Evolutionary conservation across 2,888 invertebrate genomes (phyloP).

Genomic region (Anarsia innoxiella): DNA sequence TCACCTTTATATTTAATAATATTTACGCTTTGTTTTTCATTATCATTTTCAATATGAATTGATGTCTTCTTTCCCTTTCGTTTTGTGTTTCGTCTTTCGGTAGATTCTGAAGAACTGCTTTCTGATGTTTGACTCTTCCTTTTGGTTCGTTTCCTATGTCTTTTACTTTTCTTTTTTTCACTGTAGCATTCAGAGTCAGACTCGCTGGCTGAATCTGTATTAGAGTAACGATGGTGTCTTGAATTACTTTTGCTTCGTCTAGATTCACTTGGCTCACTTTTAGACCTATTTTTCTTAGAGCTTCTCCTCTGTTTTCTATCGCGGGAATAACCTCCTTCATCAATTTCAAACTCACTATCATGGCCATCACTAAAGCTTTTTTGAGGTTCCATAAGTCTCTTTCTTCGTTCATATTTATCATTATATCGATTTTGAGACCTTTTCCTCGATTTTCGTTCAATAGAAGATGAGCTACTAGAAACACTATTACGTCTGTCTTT

Average conservation of each 20-base stretch:
- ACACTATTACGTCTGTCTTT: conserved; percentile 43
- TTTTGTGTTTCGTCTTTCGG: conserved; percentile 55
- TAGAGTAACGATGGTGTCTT: conserved; percentile 39
- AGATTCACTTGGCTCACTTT: conserved; percentile 53
- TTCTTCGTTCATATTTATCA: conserved; percentile 48
- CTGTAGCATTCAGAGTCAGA: conserved; percentile 48
- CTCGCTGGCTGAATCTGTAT: conserved; percentile 51
- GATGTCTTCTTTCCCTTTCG: conserved; percentile 65
- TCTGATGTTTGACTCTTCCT: conserved; percentile 59
- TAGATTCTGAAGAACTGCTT: conserved; percentile 62
- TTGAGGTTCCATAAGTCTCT: conserved; percentile 47
- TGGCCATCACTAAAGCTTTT: conserved; percentile 72
- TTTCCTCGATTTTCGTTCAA: conserved; percentile 42
- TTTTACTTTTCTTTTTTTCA: conserved; percentile 57
- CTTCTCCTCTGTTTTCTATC: conserved; percentile 37
- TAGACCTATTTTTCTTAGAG: conserved; percentile 60
- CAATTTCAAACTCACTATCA: conserved; percentile 54
- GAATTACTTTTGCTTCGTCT: conserved; percentile 44
- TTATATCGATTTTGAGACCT: conserved; percentile 39
- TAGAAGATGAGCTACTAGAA: conserved; percentile 64
- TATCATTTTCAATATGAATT: conserved; percentile 60
- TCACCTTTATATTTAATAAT: conserved; percentile 57
- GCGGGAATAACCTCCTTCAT: conserved; percentile 32
- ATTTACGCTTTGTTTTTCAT: conserved; percentile 63
- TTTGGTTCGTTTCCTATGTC: conserved; percentile 54